Base-by-base conservation (phyloP, 30 jellyfish, hydroid and myxozoan species). In the Calvadosia cruxmelitensis region DNA sequence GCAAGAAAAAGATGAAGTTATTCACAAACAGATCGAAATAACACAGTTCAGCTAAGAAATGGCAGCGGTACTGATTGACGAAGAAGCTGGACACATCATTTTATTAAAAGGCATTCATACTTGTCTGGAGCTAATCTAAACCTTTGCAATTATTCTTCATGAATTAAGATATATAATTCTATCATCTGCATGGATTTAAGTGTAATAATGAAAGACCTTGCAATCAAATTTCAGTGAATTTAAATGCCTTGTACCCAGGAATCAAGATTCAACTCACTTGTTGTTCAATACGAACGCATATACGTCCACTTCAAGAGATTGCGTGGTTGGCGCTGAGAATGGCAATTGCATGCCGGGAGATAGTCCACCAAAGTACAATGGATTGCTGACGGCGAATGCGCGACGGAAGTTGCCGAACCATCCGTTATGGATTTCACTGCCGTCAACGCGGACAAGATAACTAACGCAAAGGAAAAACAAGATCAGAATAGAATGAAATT, bases 391-490 rank as follows among this genome's bases (percentile, higher is more conserved):
- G 24, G 84, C 83, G 13, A 69, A 74, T 5, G 86, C 75, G 28
- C 85, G 33, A 28, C 50, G 50, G 78, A 68, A 71, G 42, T 82
- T 82, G 27, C 98, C 98, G 32, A 81, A 89, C 98, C 98, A 89
- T 3, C 98, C 98, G 30, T 76, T 29, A 64, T 76, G 66, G n/a
- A 89, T 52, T 29, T 61, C 68, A n/a, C 66, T 64, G 33, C 92
- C 84, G 63, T 89, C 98, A 20, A 89, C 95, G 26, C 53, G 78
- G 15, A 89, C 50, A 33, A 68, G 98, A 49, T 75, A 89, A 28
- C 79, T 77, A 63, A 51, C 51, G 50, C 72, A 64, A 1, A 52
- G 10, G 24, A 20, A 23, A n/a, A n/a, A n/a, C n/a, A n/a, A n/a
- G n/a, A n/a, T n/a, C n/a, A n/a, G n/a, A n/a, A n/a, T n/a, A n/a